A percentile compares a stretch with the other conserved stretches of the same genome.
Evolutionary conservation across 2,888 invertebrate genomes (phyloP).

Genomic region (Ophion slaviceki): DNA sequence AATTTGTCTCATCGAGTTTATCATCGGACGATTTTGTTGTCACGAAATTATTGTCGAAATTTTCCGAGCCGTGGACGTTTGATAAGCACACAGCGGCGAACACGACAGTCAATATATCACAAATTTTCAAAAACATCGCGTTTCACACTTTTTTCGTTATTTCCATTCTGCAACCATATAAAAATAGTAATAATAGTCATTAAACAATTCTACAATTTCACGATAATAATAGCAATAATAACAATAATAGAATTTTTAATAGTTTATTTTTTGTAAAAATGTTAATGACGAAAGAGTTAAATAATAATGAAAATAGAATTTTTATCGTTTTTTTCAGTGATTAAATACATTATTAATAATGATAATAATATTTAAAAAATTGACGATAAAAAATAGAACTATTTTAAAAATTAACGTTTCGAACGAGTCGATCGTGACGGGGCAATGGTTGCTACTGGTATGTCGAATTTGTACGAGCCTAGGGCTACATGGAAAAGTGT

Average conservation of each 20-base stretch:
- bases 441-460: slow-evolving; percentile 27
- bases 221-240: neutral
- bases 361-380: neutral
- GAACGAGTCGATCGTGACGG: slow-evolving; percentile 27
- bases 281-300: no score
- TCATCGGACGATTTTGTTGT: neutral
- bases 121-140: slow-evolving; percentile 45
- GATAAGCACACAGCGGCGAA: neutral
- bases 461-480: slow-evolving; percentile 42
- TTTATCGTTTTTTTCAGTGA: no score
- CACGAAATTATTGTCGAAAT: neutral
- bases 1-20: neutral
- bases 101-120: neutral
- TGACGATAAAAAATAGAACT: neutral
- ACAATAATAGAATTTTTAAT: no score
- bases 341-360: no score
- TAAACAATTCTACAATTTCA: neutral
- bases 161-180: neutral
- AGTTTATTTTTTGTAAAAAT: no score
- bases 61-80: neutral
- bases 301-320: no score
- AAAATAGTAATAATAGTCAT: neutral
- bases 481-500: neutral
- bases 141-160: neutral
- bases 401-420: neutral